Percentiles rank a stretch among this genome's conserved stretches.
These are phyloP conservation scores for Choloepus hoffmanni DNA, from an alignment of 2,113 vertebrate species.

Conservation along the genomic window DNA sequence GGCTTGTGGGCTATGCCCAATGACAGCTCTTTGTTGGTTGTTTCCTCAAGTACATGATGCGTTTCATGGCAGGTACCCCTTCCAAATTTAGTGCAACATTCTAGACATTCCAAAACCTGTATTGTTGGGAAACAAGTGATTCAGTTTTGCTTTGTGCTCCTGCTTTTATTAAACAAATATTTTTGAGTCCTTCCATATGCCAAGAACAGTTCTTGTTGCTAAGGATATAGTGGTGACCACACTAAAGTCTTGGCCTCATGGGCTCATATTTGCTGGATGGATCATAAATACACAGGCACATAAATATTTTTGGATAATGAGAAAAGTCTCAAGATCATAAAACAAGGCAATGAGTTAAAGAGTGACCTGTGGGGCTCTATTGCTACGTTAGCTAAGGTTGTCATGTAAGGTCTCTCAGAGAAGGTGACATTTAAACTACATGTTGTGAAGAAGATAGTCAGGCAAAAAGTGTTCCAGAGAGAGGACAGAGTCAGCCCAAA, in stretches of 20 bases:
- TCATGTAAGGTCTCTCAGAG: not conserved
- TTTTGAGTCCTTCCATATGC: not conserved
- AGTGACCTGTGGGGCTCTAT: not conserved
- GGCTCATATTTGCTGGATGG: not conserved
- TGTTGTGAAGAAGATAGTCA: not conserved
- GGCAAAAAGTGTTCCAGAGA: not conserved
- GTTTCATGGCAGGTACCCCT: not conserved
- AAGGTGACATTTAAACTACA: not conserved
- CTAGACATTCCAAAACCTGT: not conserved
- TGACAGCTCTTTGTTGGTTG: not conserved
- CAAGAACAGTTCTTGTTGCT: not conserved
- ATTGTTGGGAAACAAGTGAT: not conserved
- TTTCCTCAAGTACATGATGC: not conserved
- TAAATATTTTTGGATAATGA: not conserved
- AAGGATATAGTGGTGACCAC: not conserved
- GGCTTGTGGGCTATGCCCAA: not conserved
- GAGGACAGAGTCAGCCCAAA: not conserved
- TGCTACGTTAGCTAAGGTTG: not conserved
- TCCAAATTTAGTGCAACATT: not conserved
- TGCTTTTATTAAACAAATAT: not conserved
- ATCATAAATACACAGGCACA: not conserved
- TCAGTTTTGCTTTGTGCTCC: not conserved
- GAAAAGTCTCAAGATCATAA: not conserved
- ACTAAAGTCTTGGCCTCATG: not conserved
- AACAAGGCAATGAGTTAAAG: not conserved